A percentile compares a stretch with the other conserved stretches of the same genome.
These are phyloP conservation scores for Campylorhamphus procurvoides DNA, from an alignment of 2,113 vertebrate species.

Conservation along the genomic window DNA sequence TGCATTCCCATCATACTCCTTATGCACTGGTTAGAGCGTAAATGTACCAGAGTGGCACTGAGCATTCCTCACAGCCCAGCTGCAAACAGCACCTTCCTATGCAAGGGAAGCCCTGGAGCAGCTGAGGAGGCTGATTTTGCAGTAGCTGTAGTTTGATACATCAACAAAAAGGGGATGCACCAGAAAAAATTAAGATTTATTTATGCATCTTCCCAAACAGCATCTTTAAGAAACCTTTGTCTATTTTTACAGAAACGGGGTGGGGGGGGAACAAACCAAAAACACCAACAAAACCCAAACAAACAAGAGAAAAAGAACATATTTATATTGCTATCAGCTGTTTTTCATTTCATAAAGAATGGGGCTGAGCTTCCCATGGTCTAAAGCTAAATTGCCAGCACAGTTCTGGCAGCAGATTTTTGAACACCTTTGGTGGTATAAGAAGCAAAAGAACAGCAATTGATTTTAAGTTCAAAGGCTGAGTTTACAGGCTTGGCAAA, in stretches of 20 bases:
- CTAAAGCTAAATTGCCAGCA: not conserved
- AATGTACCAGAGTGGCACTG: not conserved
- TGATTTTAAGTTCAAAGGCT: not conserved
- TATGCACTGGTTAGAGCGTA: not conserved
- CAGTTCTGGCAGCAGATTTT: not conserved
- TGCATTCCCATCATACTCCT: not conserved
- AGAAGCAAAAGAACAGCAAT: not conserved
- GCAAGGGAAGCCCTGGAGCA: not conserved
- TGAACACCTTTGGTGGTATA: not conserved
- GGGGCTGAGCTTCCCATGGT: not conserved
- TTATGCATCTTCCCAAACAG: not conserved
- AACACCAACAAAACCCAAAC: not conserved
- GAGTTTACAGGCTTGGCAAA: not conserved
- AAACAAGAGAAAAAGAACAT: too few species aligned
- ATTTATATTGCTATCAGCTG: not conserved
- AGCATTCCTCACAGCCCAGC: not conserved
- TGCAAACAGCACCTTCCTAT: not conserved
- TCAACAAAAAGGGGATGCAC: not conserved
- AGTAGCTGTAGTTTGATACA: not conserved
- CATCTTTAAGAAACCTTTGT: not conserved
- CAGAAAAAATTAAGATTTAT: not conserved
- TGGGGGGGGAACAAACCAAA: too few species aligned
- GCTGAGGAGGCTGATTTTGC: not conserved
- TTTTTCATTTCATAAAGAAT: not conserved
- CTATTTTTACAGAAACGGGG: not conserved